A percentile compares a stretch with the other conserved stretches of the same genome.
phyloP scores from a whole-genome alignment of 92 coral and sea anemone species.

The Epizoanthus fatuus region DNA sequence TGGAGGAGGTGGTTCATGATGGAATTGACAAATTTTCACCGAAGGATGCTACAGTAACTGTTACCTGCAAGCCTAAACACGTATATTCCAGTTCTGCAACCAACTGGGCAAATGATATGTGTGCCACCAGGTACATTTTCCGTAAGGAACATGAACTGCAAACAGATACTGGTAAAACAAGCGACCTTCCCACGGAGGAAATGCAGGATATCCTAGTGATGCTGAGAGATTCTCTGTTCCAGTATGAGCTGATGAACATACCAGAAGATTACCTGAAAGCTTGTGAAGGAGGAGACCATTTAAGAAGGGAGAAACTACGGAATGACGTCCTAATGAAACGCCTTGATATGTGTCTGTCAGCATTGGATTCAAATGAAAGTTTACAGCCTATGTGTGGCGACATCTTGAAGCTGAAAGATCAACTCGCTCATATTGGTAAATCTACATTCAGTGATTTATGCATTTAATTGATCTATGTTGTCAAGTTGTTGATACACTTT shows the following conservation, averaged over 20 bases:
- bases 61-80: constrained; percentile 69
- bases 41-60: constrained; percentile 59
- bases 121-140: constrained; percentile 39
- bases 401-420: constrained; percentile 14
- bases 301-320: constrained; percentile 50
- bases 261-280: constrained; percentile 60
- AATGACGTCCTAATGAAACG: constrained; percentile 55
- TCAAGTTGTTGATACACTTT: too few species aligned
- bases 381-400: constrained; percentile 12
- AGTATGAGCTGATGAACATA: constrained; percentile 68
- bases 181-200: constrained; percentile 31
- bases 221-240: constrained; percentile 58
- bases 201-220: constrained; percentile 30
- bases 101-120: constrained; percentile 71
- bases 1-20: constrained; percentile 67
- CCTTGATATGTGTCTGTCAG: constrained; percentile 39
- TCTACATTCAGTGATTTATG: too few species aligned
- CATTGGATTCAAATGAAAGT: constrained; percentile 18
- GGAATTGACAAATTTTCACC: constrained; percentile 57
- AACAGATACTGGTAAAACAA: constrained; percentile 4
- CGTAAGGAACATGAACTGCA: constrained; percentile 64
- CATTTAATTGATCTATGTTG: too few species aligned
- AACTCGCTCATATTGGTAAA: constrained; percentile 13
- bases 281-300: constrained; percentile 64
- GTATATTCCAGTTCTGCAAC: constrained; percentile 66